Conservation (phyloP, 2,797 vertebrate species). For the Halcyon leucocephala region DNA sequence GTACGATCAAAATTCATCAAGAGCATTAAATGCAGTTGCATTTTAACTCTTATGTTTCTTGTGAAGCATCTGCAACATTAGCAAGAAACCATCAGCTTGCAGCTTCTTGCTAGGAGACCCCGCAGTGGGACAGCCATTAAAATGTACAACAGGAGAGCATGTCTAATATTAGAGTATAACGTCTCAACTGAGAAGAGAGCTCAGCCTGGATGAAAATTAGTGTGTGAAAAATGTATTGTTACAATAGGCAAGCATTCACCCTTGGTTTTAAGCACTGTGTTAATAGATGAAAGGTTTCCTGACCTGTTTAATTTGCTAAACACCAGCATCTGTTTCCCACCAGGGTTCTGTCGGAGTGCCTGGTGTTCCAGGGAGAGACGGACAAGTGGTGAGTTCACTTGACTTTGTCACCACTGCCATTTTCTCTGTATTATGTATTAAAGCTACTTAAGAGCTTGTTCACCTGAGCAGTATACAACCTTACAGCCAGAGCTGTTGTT, state of each 20-base stretch:
- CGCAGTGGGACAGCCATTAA: background rate
- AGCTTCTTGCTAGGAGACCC: background rate
- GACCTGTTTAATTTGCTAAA: conserved; percentile 49
- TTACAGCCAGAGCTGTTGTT: background rate
- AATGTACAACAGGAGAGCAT: background rate
- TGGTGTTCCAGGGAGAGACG: conserved; percentile 89
- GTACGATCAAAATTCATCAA: background rate
- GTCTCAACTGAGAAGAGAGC: background rate
- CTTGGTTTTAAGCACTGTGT: background rate
- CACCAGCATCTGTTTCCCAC: conserved; percentile 24
- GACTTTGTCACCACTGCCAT: background rate
- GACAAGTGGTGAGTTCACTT: conserved; percentile 88
- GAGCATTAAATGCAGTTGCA: background rate
- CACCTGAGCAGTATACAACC: background rate
- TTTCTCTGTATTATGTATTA: background rate
- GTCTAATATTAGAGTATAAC: background rate
- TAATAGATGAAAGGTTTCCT: conserved; percentile 31
- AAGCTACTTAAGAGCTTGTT: background rate
- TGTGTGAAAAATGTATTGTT: background rate
- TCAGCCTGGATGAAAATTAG: background rate
- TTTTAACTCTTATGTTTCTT: conserved; percentile 17
- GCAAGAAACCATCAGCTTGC: background rate
- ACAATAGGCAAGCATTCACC: background rate
- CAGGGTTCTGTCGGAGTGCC: conserved; percentile 89
- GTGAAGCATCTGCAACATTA: background rate